Conservation (phyloP, 2,113 vertebrate species). For the Elephas maximus region DNA sequence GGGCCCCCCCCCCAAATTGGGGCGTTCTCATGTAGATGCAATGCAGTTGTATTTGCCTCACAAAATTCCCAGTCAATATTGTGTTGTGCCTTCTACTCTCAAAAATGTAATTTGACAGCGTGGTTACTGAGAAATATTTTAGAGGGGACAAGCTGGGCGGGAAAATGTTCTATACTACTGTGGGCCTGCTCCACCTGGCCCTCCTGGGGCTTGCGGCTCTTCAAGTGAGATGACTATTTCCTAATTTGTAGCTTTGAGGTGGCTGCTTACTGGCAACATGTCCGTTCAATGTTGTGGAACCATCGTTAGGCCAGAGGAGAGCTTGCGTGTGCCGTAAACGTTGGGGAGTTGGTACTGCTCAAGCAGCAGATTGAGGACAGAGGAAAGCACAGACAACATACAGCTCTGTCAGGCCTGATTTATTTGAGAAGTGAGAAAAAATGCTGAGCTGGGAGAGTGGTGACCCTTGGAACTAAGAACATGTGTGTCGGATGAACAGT, state of each 20-base stretch:
- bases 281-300: neutral
- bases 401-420: slow-evolving; percentile 77
- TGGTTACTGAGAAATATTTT: slow-evolving; percentile 76
- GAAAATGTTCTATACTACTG: slow-evolving; percentile 64
- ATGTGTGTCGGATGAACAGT: slow-evolving; percentile 53
- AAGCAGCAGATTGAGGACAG: neutral
- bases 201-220: neutral
- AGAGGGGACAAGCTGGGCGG: slow-evolving; percentile 69
- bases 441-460: slow-evolving; percentile 68
- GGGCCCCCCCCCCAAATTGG: neutral
- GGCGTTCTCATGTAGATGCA: neutral
- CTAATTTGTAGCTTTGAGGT: slow-evolving; percentile 29
- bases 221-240: neutral
- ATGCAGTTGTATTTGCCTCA: neutral
- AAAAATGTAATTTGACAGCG: slow-evolving; percentile 63
- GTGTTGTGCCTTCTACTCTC: slow-evolving; percentile 71
- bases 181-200: neutral
- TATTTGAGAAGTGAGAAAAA: slow-evolving; percentile 77
- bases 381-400: slow-evolving; percentile 6
- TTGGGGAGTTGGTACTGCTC: slow-evolving; percentile 76
- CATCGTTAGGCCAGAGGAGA: neutral
- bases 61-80: neutral
- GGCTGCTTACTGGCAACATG: neutral
- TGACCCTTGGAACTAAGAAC: slow-evolving; percentile 67
- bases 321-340: neutral